Evolutionary conservation across 2,797 vertebrate species (phyloP).

Genomic region (Liparis tanakae): DNA sequence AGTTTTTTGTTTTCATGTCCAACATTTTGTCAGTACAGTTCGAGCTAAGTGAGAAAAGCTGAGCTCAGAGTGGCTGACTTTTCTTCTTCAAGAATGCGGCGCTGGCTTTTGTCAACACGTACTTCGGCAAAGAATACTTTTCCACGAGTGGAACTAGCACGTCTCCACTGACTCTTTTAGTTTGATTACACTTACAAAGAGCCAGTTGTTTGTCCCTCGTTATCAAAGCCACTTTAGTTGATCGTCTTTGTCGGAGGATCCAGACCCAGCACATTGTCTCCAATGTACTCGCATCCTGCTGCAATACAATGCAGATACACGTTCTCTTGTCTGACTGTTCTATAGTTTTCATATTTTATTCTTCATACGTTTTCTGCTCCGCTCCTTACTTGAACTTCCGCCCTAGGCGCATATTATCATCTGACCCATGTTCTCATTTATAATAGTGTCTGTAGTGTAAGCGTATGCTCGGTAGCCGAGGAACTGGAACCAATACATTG

Average conservation of each 20-base stretch:
- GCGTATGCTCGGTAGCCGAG: slow-evolving; percentile 77
- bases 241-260: slow-evolving; percentile 27
- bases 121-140: not conserved
- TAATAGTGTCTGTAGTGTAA: slow-evolving; percentile 78
- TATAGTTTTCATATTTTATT: slow-evolving; percentile 36
- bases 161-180: slow-evolving; percentile 12
- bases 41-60: slow-evolving; percentile 5
- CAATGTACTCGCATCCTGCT: not conserved
- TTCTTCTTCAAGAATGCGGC: slow-evolving; percentile 7
- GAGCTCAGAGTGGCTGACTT: slow-evolving; percentile 7
- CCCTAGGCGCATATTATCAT: slow-evolving; percentile 71
- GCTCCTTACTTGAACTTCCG: slow-evolving; percentile 60
- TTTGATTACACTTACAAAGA: slow-evolving; percentile 22
- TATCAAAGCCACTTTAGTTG: slow-evolving; percentile 22
- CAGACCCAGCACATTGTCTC: slow-evolving; percentile 12
- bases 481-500: slow-evolving; percentile 74
- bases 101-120: slow-evolving; percentile 1
- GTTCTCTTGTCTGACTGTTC: slow-evolving; percentile 10
- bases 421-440: slow-evolving; percentile 71
- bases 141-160: slow-evolving; percentile 1
- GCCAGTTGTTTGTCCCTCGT: slow-evolving; percentile 14
- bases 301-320: not conserved
- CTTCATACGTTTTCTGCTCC: slow-evolving; percentile 44
- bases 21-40: slow-evolving; percentile 4
- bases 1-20: slow-evolving; percentile 1